A percentile compares a stretch with the other conserved stretches of the same genome.
Evolutionary conservation across 2,113 vertebrate genomes (phyloP).

Genomic region (Fulmarus glacialis): DNA sequence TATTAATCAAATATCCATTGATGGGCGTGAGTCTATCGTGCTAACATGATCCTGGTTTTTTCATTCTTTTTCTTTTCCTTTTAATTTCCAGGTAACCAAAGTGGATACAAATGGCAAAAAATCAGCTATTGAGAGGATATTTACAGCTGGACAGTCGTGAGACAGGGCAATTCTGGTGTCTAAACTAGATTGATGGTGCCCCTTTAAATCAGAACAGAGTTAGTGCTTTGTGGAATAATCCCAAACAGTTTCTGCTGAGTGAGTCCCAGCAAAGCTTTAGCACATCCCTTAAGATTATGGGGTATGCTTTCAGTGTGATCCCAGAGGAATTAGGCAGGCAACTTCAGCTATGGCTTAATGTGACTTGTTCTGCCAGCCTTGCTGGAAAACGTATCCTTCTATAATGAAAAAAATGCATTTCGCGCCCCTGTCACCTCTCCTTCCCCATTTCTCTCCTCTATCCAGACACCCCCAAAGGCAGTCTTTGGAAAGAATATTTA

Average conservation of each 20-base stretch:
- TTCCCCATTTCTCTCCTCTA: neutral
- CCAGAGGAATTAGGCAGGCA: slow-evolving; percentile 57
- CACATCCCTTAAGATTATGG: slow-evolving; percentile 65
- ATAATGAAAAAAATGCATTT: slow-evolving; percentile 28
- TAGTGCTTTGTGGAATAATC: slow-evolving; percentile 60
- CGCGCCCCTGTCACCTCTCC: neutral
- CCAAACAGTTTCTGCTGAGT: slow-evolving; percentile 69
- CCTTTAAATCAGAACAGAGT: slow-evolving; percentile 59
- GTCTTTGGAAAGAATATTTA: neutral
- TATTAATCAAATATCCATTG: neutral
- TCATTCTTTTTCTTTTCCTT: neutral
- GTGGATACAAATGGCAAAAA: neutral
- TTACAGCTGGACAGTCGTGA: neutral
- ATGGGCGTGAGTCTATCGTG: neutral
- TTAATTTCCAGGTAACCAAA: neutral
- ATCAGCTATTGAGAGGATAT: neutral
- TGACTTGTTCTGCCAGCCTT: slow-evolving; percentile 49
- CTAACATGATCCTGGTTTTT: neutral
- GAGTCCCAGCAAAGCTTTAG: slow-evolving; percentile 67
- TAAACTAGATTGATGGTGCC: neutral
- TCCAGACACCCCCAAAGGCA: neutral
- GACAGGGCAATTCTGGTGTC: neutral
- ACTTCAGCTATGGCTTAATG: slow-evolving; percentile 58
- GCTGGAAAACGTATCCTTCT: slow-evolving; percentile 42
- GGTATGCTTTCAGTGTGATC: slow-evolving; percentile 59